Evolutionary conservation across 2,888 invertebrate species (phyloP).

Genomic region (Actias luna): DNA sequence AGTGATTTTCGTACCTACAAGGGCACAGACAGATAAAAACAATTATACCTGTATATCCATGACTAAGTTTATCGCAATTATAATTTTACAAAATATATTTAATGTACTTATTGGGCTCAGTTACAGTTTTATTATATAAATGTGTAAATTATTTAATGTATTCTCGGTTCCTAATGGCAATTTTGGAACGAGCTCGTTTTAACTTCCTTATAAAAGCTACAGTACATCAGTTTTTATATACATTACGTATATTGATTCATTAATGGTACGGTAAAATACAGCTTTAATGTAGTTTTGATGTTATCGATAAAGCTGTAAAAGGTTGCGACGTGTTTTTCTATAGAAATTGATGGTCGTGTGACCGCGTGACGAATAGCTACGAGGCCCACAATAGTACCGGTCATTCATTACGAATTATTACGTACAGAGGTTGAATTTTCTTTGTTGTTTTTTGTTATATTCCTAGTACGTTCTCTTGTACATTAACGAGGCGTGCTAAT

Average conservation of each 20-base stretch:
- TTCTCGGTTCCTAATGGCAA: background rate
- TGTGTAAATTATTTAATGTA: too few relatives aligned
- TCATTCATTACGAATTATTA: conserved; percentile 7
- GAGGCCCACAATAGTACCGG: conserved; percentile 4
- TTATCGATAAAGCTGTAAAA: conserved; percentile 74
- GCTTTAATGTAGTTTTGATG: conserved; percentile 78
- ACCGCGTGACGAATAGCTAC: conserved; percentile 67
- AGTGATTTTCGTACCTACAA: too few relatives aligned
- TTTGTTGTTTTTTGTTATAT: background rate
- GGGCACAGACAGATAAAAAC: too few relatives aligned
- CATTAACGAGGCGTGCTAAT: background rate
- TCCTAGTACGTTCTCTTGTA: background rate
- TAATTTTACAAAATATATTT: too few relatives aligned
- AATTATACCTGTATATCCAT: too few relatives aligned
- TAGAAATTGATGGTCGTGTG: conserved; percentile 77
- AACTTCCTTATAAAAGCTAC: background rate
- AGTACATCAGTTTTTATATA: background rate
- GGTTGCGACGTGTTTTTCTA: conserved; percentile 65
- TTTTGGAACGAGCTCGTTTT: background rate
- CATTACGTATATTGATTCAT: background rate
- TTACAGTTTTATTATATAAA: too few relatives aligned
- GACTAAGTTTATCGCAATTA: too few relatives aligned
- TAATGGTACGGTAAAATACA: conserved; percentile 33
- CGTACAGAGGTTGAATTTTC: background rate
- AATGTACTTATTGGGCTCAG: too few relatives aligned